These are phyloP conservation scores for Hylaeus volcanicus DNA, from an alignment of 1,140 invertebrate genomes.

Conservation along the genomic window DNA sequence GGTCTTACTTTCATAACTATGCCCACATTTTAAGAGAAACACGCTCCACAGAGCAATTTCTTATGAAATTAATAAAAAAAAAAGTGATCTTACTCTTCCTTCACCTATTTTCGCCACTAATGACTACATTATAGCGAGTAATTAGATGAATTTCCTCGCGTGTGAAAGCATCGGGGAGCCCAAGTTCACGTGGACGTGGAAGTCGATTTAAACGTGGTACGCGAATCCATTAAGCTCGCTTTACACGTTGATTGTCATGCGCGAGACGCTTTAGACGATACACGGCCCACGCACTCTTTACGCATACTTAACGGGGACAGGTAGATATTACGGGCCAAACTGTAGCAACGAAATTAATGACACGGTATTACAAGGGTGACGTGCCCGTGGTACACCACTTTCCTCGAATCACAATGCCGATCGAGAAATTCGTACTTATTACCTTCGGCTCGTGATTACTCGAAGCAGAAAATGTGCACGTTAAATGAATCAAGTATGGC, in stretches of 20 bases:
- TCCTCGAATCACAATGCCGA: slow-evolving; percentile 21
- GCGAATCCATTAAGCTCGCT: slow-evolving; percentile 47
- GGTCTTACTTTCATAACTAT: too few species aligned
- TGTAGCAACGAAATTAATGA: slow-evolving; percentile 56
- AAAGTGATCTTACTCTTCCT: neutral
- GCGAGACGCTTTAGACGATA: slow-evolving; percentile 49
- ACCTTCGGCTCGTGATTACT: neutral
- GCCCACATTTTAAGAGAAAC: too few species aligned
- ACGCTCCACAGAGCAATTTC: too few species aligned
- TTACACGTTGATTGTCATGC: slow-evolving; percentile 56
- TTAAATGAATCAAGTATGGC: neutral
- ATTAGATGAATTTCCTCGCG: neutral
- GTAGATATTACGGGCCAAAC: slow-evolving; percentile 61
- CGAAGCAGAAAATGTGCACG: too few species aligned
- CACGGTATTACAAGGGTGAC: slow-evolving; percentile 33
- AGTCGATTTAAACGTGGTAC: slow-evolving; percentile 39
- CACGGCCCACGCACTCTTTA: slow-evolving; percentile 55
- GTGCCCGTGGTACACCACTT: neutral
- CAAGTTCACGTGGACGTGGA: slow-evolving; percentile 46
- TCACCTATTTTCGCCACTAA: neutral
- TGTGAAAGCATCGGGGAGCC: slow-evolving; percentile 5
- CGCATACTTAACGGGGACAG: slow-evolving; percentile 56
- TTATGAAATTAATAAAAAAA: too few species aligned
- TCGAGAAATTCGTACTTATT: neutral
- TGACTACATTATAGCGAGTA: neutral